Conservation (phyloP, 2,113 vertebrate species). For the Leptodactylus fuscus region DNA sequence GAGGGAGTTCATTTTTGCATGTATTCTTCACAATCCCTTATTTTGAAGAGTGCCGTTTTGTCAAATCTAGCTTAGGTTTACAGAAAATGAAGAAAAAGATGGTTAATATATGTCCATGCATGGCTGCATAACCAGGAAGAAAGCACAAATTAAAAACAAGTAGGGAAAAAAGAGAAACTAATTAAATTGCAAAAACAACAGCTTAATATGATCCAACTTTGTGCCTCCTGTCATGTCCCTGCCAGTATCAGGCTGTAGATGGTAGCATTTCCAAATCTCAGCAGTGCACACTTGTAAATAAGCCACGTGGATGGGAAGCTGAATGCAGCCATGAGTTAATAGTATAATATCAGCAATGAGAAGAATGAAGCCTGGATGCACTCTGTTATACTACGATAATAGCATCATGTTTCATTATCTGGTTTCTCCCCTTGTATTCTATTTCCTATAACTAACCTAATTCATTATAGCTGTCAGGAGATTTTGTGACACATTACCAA, state of each 20-base stretch:
- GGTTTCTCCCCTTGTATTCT: conserved; percentile 54
- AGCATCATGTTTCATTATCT: conserved; percentile 62
- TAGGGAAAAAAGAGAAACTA: neutral
- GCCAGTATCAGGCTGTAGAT: conserved; percentile 34
- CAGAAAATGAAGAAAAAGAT: neutral
- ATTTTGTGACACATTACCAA: conserved; percentile 59
- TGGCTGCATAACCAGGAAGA: neutral
- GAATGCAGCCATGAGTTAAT: conserved; percentile 51
- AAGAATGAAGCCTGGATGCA: conserved; percentile 59
- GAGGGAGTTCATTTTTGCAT: neutral
- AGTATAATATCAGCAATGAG: conserved; percentile 52
- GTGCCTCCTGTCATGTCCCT: neutral
- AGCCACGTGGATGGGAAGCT: conserved; percentile 29
- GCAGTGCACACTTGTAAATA: conserved; percentile 25
- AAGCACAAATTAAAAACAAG: neutral
- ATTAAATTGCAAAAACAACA: neutral
- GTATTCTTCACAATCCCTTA: neutral
- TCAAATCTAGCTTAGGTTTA: neutral
- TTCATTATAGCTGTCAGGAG: conserved; percentile 60
- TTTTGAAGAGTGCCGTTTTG: neutral
- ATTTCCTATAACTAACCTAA: conserved; percentile 61
- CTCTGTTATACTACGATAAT: conserved; percentile 61
- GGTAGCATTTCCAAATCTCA: conserved; percentile 53
- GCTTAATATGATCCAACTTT: neutral
- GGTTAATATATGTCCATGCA: neutral